phyloP scores from a whole-genome alignment of 2,113 vertebrate species.

The Rhynchomys soricoides region DNA sequence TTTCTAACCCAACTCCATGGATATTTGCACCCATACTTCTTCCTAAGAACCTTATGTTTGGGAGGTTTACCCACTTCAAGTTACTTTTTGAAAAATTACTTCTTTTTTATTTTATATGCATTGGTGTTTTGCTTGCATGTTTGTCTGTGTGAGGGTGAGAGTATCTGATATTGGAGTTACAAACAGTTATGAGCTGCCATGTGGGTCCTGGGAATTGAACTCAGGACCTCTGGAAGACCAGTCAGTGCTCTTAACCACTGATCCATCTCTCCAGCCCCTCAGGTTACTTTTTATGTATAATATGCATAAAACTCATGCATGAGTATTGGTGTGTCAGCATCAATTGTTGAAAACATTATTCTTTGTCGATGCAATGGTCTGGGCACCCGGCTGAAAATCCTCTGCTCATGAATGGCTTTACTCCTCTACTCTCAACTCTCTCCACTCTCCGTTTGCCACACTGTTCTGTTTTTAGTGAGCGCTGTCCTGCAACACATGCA shows the following conservation, averaged over 20 bases:
- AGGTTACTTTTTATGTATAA: background rate
- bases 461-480: background rate
- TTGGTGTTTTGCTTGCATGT: no score
- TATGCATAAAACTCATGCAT: background rate
- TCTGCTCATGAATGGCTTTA: background rate
- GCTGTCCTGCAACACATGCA: no score
- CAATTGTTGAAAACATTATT: background rate
- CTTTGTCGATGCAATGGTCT: background rate
- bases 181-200: no score
- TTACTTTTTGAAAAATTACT: background rate
- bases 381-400: background rate
- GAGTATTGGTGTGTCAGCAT: background rate
- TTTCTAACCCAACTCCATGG: background rate
- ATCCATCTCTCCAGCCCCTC: background rate
- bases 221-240: no score
- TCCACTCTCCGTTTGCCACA: background rate
- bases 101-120: no score
- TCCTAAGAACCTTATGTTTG: background rate
- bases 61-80: background rate
- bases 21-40: background rate
- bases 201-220: no score
- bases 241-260: no score
- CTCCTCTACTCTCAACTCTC: background rate
- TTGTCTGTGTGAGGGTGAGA: no score
- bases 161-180: no score